A percentile compares a stretch with the other conserved stretches of the same genome.
phyloP scores from a whole-genome alignment of 2,797 vertebrate species.

The Sebastes reedi region DNA sequence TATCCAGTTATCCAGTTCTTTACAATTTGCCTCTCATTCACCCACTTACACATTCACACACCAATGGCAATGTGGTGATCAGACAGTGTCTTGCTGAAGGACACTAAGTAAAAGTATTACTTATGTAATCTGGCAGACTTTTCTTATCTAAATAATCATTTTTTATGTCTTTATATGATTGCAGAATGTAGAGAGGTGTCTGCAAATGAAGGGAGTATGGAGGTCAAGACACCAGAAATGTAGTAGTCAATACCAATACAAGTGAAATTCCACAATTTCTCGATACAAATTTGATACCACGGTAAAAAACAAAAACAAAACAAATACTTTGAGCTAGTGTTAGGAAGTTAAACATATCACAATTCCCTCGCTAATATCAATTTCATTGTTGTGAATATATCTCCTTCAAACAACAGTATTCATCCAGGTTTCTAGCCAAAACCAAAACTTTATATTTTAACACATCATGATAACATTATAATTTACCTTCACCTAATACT shows the following conservation, averaged over 20 bases:
- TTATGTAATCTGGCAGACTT: neutral
- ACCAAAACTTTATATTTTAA: accelerated
- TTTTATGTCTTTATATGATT: neutral
- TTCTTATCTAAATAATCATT: neutral
- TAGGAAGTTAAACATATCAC: neutral
- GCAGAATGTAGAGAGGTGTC: neutral
- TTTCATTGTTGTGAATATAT: neutral
- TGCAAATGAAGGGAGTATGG: neutral
- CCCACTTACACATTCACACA: neutral
- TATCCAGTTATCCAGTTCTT: neutral
- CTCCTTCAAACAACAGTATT: neutral
- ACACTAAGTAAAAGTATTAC: neutral
- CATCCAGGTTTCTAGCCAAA: neutral
- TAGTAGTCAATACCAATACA: neutral
- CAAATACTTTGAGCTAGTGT: neutral
- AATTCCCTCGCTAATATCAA: no score
- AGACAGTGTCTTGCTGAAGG: neutral
- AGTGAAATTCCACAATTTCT: neutral
- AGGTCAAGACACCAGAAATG: no score
- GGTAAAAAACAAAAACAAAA: neutral
- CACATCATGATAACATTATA: neutral
- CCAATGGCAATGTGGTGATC: neutral
- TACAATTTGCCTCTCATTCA: neutral
- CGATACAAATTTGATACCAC: neutral
- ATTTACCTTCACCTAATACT: neutral